Evolutionary conservation across 2,797 vertebrate genomes (phyloP), one percentile per base, ranked within the genome.

Genomic region (Neostethus bicornis): DNA sequence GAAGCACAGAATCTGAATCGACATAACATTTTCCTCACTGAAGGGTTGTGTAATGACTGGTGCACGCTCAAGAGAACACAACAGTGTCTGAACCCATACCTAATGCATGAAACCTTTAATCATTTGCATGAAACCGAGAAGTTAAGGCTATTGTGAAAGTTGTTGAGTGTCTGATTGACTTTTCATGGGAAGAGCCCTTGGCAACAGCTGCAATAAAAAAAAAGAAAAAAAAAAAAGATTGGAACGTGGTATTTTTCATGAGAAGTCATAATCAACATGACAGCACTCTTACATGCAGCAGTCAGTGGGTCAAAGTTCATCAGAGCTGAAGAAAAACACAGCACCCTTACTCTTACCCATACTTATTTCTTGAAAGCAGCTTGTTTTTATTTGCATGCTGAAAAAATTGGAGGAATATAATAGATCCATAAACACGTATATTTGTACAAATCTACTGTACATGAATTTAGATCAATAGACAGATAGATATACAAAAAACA

Each of bases 91-190:
- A n/a, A 51, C 44, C 25, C 42, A 26, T 41, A 54, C 16, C 11
- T 24, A 13, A 3, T 7, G 31, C 17, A 31, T 52, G 38, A 72
- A 66, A 42, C 53, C 14, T 54, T 60, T 61, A 42, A 8, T 54
- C 1, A 8, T 50, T 43, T 37, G 24, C 35, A 16, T 7, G 38
- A 29, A 29, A 19, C 38, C 1, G 16, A 13, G 50, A 70, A 62
- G 45, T 17, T 58, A 58, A 64, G 54, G 66, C 23, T 34, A 0
- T 17, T 20, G 25, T 46, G 19, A 48, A 51, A 41, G 51, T 43
- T 16, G 7, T 38, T 29, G 20, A 31, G 35, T 66, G 48, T 56
- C 39, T 51, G 35, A 26, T 25, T 23, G 42, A 45, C 44, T 55
- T 69, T 35, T 55, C 4, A 7, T 34, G 10, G 25, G 11, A 50